A percentile compares a stretch with the other conserved stretches of the same genome.
These are phyloP conservation scores for Lateolabrax maculatus DNA, from an alignment of 2,797 vertebrate genomes.

Conservation along the genomic window DNA sequence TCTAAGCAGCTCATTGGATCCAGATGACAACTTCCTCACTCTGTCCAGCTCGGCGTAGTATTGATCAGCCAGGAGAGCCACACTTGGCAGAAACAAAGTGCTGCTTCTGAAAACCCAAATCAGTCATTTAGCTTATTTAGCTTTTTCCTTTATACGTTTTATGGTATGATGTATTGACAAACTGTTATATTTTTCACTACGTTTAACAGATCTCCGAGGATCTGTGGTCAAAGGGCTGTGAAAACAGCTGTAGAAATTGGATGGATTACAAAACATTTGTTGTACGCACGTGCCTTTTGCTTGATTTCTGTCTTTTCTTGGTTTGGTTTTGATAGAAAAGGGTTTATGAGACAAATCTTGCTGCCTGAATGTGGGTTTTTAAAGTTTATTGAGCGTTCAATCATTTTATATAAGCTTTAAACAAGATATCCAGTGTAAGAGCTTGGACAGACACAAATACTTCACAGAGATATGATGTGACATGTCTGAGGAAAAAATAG, in stretches of 20 bases:
- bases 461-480: conserved; percentile 29
- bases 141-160: conserved; percentile 59
- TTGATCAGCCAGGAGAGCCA: conserved; percentile 58
- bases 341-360: conserved; percentile 53
- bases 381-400: conserved; percentile 70
- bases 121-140: conserved; percentile 49
- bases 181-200: conserved; percentile 32
- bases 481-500: conserved; percentile 25
- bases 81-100: conserved; percentile 28
- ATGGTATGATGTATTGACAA: conserved; percentile 60
- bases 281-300: conserved; percentile 37
- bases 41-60: conserved; percentile 54
- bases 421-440: conserved; percentile 34
- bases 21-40: conserved; percentile 82
- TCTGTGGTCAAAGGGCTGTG: conserved; percentile 48
- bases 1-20: conserved; percentile 82
- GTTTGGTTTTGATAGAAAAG: conserved; percentile 51
- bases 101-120: conserved; percentile 51
- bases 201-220: conserved; percentile 36
- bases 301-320: conserved; percentile 47
- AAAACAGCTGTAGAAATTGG: conserved; percentile 62
- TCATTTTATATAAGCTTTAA: conserved; percentile 52
- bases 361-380: conserved; percentile 43
- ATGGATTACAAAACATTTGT: conserved; percentile 57
- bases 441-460: conserved; percentile 16